Percentiles rank a stretch among this genome's conserved stretches.
These are phyloP conservation scores for Clanis bilineata DNA, from an alignment of 2,888 invertebrate species.

Conservation along the genomic window DNA sequence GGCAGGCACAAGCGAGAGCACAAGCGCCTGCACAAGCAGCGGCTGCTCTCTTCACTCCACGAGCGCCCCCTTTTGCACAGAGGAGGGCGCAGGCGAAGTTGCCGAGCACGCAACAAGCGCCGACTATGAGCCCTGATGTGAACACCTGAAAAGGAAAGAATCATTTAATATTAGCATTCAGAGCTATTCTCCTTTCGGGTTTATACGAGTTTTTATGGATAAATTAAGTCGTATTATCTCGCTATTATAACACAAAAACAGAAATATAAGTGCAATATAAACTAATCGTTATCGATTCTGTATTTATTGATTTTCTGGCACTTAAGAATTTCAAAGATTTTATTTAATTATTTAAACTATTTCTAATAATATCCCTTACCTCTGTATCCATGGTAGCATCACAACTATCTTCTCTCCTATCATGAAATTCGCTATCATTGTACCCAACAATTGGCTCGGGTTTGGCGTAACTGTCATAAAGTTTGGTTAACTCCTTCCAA, in stretches of 20 bases:
- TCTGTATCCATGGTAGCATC: conserved; percentile 59
- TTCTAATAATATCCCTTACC: conserved; percentile 37
- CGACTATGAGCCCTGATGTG: conserved; percentile 70
- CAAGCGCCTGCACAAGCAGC: conserved; percentile 64
- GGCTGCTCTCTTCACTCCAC: conserved; percentile 63
- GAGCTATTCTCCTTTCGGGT: too few species aligned
- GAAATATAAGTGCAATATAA: too few species aligned
- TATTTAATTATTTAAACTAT: background rate
- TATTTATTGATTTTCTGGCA: too few species aligned
- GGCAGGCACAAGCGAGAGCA: conserved; percentile 58
- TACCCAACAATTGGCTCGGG: conserved; percentile 36
- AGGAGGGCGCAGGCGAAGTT: conserved; percentile 65
- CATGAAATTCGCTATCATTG: conserved; percentile 41
- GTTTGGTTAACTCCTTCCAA: conserved; percentile 71
- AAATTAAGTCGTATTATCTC: too few species aligned
- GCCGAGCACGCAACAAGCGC: conserved; percentile 68
- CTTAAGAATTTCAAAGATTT: too few species aligned
- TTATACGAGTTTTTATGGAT: too few species aligned
- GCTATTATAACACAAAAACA: too few species aligned
- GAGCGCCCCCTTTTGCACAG: conserved; percentile 60
- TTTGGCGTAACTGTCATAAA: conserved; percentile 63
- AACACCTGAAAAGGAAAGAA: conserved; percentile 52
- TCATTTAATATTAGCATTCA: background rate
- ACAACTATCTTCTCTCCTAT: conserved; percentile 41
- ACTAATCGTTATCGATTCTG: too few species aligned